Conservation (phyloP, 2,797 vertebrate species). For the Bufotes viridis region DNA sequence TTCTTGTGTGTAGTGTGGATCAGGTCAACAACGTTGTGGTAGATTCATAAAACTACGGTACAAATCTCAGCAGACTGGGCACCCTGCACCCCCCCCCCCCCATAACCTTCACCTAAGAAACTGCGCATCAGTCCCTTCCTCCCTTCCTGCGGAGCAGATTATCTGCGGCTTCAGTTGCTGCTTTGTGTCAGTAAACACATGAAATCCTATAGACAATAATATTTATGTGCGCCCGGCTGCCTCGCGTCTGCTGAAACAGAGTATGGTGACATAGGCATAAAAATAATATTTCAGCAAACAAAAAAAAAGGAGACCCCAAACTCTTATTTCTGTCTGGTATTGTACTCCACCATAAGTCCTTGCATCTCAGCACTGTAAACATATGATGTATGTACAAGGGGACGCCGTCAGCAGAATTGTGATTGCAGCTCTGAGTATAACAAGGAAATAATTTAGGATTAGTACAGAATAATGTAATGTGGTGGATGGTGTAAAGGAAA, state of each 20-base stretch:
- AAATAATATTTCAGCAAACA: not conserved
- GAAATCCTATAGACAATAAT: conserved; percentile 31
- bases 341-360: not conserved
- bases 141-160: not conserved
- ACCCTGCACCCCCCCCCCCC: not conserved
- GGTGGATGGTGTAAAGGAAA: too few relatives aligned
- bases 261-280: not conserved
- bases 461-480: too few relatives aligned
- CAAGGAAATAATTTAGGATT: too few relatives aligned
- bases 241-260: not conserved
- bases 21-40: not conserved
- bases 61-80: not conserved
- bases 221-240: conserved; percentile 9
- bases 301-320: not conserved
- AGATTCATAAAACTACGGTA: not conserved
- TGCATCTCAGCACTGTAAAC: not conserved
- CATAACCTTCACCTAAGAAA: not conserved
- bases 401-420: too few relatives aligned
- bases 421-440: too few relatives aligned
- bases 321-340: not conserved
- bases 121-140: not conserved
- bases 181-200: conserved; percentile 12
- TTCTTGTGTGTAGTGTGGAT: too few relatives aligned
- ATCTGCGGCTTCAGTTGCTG: not conserved
- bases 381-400: too few relatives aligned